Evolutionary conservation across 2,888 invertebrate species (phyloP).

Genomic region (Rhamphomyia laevipes): DNA sequence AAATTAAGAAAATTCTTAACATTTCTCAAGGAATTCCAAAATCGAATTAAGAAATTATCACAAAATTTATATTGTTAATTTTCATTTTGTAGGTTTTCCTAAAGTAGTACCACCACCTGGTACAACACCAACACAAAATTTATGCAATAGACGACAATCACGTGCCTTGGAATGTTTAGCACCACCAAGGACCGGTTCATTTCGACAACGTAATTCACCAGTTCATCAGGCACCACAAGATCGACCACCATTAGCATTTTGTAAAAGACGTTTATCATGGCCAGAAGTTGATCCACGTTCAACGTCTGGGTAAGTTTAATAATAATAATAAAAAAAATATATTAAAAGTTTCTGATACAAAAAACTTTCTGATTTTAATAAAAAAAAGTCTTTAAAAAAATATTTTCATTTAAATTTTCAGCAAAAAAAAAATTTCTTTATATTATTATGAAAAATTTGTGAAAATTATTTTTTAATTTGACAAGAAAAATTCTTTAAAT

Average conservation of each 20-base stretch:
- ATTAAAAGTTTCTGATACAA: too few species aligned
- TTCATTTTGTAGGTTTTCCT: slow-evolving; percentile 47
- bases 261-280: slow-evolving; percentile 68
- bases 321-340: too few species aligned
- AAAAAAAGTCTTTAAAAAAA: too few species aligned
- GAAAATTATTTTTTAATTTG: too few species aligned
- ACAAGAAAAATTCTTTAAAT: too few species aligned
- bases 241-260: slow-evolving; percentile 60
- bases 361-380: too few species aligned
- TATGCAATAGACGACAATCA: slow-evolving; percentile 37
- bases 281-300: slow-evolving; percentile 76
- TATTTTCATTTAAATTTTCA: too few species aligned
- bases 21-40: too few species aligned
- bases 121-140: slow-evolving; percentile 36
- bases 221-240: slow-evolving; percentile 44
- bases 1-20: too few species aligned
- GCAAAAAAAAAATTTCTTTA: too few species aligned
- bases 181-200: slow-evolving; percentile 46
- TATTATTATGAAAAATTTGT: too few species aligned
- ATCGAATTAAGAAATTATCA: background rate
- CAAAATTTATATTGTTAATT: background rate
- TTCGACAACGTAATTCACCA: slow-evolving; percentile 40
- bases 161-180: slow-evolving; percentile 55
- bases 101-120: slow-evolving; percentile 62
- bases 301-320: slow-evolving; percentile 72